These are phyloP conservation scores for Leptonema lineaticorne DNA, from an alignment of 1,140 invertebrate species.

Conservation along the genomic window DNA sequence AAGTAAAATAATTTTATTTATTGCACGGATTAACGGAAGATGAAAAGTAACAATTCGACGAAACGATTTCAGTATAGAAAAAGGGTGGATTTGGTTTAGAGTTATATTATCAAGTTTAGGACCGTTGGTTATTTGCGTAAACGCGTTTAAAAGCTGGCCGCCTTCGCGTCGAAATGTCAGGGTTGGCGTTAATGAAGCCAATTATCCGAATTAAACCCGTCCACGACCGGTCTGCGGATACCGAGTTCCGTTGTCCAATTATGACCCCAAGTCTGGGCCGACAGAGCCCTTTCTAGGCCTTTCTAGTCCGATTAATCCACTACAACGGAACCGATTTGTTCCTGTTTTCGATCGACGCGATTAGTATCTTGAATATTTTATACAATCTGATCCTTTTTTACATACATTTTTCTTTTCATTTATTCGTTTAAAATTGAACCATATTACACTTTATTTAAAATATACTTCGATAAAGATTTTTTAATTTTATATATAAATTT, in stretches of 20 bases:
- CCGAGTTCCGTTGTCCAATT: neutral
- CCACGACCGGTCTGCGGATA: neutral
- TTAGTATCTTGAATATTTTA: too few relatives aligned
- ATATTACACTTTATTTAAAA: too few relatives aligned
- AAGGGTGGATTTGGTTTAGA: too few relatives aligned
- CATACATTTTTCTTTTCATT: too few relatives aligned
- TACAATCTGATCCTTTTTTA: too few relatives aligned
- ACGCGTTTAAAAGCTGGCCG: conserved; percentile 40
- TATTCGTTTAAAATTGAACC: too few relatives aligned
- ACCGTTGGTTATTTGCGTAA: conserved; percentile 35
- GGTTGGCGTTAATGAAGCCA: conserved; percentile 39
- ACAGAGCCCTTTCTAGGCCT: neutral
- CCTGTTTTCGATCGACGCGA: neutral
- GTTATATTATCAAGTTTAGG: conserved; percentile 39
- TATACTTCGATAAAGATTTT: too few relatives aligned
- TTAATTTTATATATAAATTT: too few relatives aligned
- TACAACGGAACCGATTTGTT: neutral
- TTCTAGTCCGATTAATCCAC: neutral
- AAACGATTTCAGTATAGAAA: too few relatives aligned
- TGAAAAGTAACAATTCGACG: too few relatives aligned
- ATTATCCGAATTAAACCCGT: conserved; percentile 38
- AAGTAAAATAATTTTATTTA: too few relatives aligned
- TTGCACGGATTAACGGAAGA: too few relatives aligned
- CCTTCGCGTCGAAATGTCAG: conserved; percentile 24
- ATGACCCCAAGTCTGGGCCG: neutral